phyloP scores from a whole-genome alignment of 2,113 vertebrate genomes.

The Lontra canadensis region DNA sequence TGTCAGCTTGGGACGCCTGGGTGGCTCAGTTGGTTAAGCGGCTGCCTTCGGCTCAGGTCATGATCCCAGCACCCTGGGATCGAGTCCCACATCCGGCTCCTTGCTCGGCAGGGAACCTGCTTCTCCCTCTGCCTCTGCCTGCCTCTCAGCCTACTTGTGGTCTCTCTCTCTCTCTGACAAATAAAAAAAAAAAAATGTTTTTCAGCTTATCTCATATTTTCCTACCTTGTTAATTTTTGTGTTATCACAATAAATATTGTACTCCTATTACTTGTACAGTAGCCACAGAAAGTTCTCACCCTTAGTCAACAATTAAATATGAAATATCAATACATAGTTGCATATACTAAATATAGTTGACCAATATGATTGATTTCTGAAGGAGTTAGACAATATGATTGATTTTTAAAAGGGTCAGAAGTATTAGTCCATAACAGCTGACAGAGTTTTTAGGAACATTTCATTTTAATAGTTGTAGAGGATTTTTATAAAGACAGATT shows the following conservation, averaged over 20 bases:
- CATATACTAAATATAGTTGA: background rate
- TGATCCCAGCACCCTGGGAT: no score
- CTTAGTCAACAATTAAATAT: background rate
- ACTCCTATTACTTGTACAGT: background rate
- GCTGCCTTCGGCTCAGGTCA: no score
- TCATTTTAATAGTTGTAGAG: constrained; percentile 9
- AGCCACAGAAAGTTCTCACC: background rate
- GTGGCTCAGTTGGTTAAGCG: no score
- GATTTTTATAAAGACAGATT: background rate
- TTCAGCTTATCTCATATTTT: background rate
- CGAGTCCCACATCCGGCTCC: no score
- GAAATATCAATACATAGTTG: background rate
- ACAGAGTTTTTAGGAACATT: constrained; percentile 11
- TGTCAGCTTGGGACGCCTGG: no score
- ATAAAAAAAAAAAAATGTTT: no score
- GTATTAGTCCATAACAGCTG: background rate
- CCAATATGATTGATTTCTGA: background rate
- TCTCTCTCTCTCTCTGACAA: no score
- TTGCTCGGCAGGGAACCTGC: no score
- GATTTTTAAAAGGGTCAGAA: background rate
- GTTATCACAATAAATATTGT: background rate
- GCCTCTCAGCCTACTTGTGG: no score
- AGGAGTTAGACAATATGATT: background rate
- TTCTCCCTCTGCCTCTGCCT: no score
- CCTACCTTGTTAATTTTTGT: constrained; percentile 14